Evolutionary conservation across 2,113 vertebrate species (phyloP).

Genomic region (Eurystomus gularis): DNA sequence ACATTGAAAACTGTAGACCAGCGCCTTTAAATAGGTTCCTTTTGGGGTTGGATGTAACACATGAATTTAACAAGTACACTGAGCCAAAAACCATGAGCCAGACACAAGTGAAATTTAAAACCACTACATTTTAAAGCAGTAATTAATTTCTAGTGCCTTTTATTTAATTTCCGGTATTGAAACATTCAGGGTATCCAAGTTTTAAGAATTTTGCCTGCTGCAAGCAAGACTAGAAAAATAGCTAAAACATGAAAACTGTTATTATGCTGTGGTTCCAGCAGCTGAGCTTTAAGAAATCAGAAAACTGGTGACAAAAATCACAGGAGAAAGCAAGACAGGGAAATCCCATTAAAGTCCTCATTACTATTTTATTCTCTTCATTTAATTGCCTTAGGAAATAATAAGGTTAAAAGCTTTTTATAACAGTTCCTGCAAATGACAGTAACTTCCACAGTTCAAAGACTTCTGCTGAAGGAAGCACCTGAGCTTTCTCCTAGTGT

Average conservation of each 20-base stretch:
- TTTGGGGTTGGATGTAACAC: background rate
- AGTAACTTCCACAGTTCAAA: background rate
- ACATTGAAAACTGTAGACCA: background rate
- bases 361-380: background rate
- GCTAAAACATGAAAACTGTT: background rate
- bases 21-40: background rate
- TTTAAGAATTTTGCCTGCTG: background rate
- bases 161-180: constrained; percentile 5
- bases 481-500: background rate
- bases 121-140: background rate
- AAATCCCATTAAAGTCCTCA: background rate
- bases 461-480: background rate
- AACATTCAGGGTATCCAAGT: background rate
- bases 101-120: background rate
- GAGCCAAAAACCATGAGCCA: background rate
- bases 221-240: background rate
- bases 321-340: background rate
- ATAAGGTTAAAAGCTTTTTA: background rate
- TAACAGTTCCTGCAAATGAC: background rate
- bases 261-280: background rate
- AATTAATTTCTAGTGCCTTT: background rate
- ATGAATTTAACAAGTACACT: background rate
- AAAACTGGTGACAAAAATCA: background rate
- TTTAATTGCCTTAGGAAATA: background rate
- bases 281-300: constrained; percentile 7